Conservation (phyloP, 2,113 vertebrate species). For the Tachycineta bicolor region DNA sequence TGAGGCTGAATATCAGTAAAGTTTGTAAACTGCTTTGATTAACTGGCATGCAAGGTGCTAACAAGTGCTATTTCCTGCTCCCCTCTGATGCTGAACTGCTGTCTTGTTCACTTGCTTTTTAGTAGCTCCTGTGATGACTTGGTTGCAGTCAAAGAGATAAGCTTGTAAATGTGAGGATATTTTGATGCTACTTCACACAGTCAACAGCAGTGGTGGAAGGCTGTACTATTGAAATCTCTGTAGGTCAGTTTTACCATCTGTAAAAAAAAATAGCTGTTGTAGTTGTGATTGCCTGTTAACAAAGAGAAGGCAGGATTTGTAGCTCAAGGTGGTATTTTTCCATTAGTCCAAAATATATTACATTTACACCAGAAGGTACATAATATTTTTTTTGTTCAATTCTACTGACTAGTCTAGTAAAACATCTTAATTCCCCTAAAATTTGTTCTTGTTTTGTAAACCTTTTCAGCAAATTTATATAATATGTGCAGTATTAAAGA, state of each 20-base stretch:
- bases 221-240: neutral
- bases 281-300: neutral
- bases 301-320: neutral
- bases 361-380: neutral
- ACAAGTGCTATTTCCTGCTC: conserved; percentile 31
- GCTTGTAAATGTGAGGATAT: neutral
- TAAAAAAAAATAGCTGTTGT: neutral
- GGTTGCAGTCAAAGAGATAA: neutral
- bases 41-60: conserved; percentile 34
- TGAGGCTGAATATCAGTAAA: neutral
- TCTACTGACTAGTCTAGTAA: neutral
- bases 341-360: neutral
- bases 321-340: neutral
- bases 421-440: neutral
- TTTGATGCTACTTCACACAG: neutral
- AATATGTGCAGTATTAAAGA: neutral
- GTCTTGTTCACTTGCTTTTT: neutral
- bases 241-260: neutral
- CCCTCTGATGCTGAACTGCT: neutral
- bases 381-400: neutral
- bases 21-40: conserved; percentile 42
- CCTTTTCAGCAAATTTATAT: neutral
- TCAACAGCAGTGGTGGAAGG: neutral
- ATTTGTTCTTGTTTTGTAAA: neutral
- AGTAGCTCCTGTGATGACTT: neutral